Conservation (phyloP, 2,113 vertebrate species). For the Forbesichthys agassizii region DNA sequence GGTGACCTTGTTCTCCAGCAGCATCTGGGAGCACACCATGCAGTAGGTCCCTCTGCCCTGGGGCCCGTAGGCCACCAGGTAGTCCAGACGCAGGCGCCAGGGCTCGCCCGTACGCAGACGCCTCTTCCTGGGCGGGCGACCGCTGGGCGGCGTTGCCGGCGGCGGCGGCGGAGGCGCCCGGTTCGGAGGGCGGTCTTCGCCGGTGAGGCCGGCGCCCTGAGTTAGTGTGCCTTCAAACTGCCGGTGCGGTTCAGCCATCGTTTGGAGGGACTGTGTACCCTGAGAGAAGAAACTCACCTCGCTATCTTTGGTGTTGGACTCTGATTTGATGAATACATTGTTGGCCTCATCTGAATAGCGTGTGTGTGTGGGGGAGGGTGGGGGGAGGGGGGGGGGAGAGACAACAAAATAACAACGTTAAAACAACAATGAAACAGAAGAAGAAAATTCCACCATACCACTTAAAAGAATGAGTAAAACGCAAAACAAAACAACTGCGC, state of each 20-base stretch:
- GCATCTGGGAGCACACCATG: constrained; percentile 85
- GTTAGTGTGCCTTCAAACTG: constrained; percentile 53
- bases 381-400: background rate
- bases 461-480: background rate
- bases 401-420: background rate
- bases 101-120: constrained; percentile 72
- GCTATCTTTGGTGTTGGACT: constrained; percentile 69
- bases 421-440: no score
- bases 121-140: constrained; percentile 53
- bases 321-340: constrained; percentile 63
- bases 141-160: constrained; percentile 29
- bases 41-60: constrained; percentile 81
- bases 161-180: constrained; percentile 37
- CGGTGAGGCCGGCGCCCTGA: constrained; percentile 59
- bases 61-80: constrained; percentile 85
- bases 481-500: background rate
- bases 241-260: constrained; percentile 33
- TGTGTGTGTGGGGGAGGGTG: background rate
- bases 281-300: constrained; percentile 48
- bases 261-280: constrained; percentile 46
- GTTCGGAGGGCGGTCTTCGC: constrained; percentile 46
- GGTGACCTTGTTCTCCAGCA: constrained; percentile 82
- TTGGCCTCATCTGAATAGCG: constrained; percentile 48
- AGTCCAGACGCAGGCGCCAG: constrained; percentile 85
- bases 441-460: no score